Conservation (phyloP, 2,888 invertebrate species). For the Trisateles emortualis region DNA sequence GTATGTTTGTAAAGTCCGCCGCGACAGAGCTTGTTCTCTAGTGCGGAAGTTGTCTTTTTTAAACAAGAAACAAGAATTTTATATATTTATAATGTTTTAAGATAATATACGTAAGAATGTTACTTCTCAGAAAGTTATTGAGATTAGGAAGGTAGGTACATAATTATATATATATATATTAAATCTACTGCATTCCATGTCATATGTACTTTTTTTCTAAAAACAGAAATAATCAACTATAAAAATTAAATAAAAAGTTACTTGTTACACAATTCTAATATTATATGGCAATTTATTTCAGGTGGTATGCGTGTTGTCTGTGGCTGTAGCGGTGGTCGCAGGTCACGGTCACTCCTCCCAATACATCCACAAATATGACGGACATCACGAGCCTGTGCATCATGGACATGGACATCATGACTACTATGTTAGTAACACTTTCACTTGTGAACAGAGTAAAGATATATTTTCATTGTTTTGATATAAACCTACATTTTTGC, state of each 20-base stretch:
- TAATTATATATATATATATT: no score
- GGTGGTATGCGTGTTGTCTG: conserved; percentile 27
- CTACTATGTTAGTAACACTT: conserved; percentile 41
- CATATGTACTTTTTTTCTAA: background rate
- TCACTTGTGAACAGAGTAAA: background rate
- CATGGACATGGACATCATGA: conserved; percentile 55
- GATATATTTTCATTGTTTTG: no score
- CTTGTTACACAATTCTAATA: no score
- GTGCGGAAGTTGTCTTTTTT: no score
- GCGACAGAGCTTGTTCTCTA: no score
- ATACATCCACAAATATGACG: conserved; percentile 60
- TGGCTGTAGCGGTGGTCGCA: conserved; percentile 29
- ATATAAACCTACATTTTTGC: background rate
- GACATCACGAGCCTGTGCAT: conserved; percentile 59
- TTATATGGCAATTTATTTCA: no score
- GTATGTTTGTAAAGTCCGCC: no score
- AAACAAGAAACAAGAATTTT: no score
- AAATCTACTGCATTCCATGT: no score
- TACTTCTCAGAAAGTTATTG: background rate
- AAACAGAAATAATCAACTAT: background rate
- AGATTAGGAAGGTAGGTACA: no score
- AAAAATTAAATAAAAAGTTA: no score
- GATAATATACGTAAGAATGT: background rate
- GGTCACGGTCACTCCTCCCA: conserved; percentile 42
- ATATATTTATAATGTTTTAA: no score